A percentile compares a stretch with the other conserved stretches of the same genome.
Conservation (phyloP, 1,140 invertebrate species). For the Bradynema listronoti region DNA sequence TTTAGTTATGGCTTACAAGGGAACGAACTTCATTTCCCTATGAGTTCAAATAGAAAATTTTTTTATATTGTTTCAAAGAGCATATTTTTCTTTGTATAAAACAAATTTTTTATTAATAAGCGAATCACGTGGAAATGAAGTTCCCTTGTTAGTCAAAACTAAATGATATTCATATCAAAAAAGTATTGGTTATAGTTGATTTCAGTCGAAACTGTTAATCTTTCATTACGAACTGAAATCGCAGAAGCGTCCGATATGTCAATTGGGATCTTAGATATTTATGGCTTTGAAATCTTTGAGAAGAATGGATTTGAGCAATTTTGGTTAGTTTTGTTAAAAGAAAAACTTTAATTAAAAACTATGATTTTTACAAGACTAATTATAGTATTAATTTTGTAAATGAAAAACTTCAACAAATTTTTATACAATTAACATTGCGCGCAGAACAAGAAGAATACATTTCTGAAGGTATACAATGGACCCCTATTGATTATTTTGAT, state of each 20-base stretch:
- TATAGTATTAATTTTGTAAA: constrained; percentile 93
- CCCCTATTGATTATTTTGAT: constrained; percentile 71
- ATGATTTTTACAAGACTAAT: constrained; percentile 58
- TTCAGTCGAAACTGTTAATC: constrained; percentile 51
- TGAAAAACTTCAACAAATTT: constrained; percentile 73
- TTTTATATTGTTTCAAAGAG: no score
- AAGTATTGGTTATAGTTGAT: no score
- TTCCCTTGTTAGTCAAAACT: no score
- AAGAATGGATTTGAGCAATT: constrained; percentile 63
- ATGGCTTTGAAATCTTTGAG: constrained; percentile 68
- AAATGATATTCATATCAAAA: no score
- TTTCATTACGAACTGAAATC: no score
- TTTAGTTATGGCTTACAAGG: no score
- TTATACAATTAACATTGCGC: constrained; percentile 71
- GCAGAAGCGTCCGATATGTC: constrained; percentile 33
- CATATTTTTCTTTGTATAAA: no score
- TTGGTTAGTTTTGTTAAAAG: constrained; percentile 36
- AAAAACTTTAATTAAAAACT: not conserved
- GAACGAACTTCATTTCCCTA: no score
- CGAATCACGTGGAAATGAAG: no score
- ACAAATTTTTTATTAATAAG: no score
- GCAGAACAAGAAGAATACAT: constrained; percentile 73
- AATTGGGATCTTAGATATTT: constrained; percentile 66
- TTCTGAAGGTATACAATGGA: constrained; percentile 69
- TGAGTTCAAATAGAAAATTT: no score